Evolutionary conservation across 2,113 vertebrate genomes (phyloP), one percentile per base, ranked within the genome.

Genomic region (Pterocles orientalis): DNA sequence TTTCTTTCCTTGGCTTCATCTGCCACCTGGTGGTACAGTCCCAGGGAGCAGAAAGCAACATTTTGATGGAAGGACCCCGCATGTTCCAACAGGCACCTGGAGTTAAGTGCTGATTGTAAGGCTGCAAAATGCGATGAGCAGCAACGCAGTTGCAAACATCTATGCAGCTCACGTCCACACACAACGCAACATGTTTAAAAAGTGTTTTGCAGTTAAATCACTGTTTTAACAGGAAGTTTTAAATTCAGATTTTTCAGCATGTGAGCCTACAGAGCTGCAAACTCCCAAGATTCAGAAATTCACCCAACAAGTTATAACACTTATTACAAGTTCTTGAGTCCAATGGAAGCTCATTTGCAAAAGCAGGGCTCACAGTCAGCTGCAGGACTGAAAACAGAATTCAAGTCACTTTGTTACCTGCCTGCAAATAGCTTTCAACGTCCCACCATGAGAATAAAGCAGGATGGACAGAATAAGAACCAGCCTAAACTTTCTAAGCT

Each of bases 21-120:
- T 94, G 97, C 96, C 96, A 70, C 66, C 97, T 97, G 89, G 29
- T 88, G 97, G 96, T 48, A 17, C 12, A 16, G 1, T 5, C 29
- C 3, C 14, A 34, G 45, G 23, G 9, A 85, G 76, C 57, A n/a
- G 48, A 16, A 36, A 50, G 12, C 56, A 77, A 64, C 61, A 3
- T 4, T 10, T 24, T 3, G 12, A 3, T 7, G 16, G 41, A 2
- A 36, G 34, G 58, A 51, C 12, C 1, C 17, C 4, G 34, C 14
- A 2, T 0, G 2, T 12, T 16, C 18, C 56, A n/a, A 2, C 9
- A 14, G n/a, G 53, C 16, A 6, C 31, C 18, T 6, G 69, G 18
- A 50, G 14, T 1, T 23, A 3, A 16, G n/a, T 1, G 43, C 31
- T 33, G 12, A 12, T 0, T 12, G 8, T 1, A 39, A 50, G 14